Evolutionary conservation across 2,797 vertebrate species (phyloP).

Genomic region (Tangara arthus): DNA sequence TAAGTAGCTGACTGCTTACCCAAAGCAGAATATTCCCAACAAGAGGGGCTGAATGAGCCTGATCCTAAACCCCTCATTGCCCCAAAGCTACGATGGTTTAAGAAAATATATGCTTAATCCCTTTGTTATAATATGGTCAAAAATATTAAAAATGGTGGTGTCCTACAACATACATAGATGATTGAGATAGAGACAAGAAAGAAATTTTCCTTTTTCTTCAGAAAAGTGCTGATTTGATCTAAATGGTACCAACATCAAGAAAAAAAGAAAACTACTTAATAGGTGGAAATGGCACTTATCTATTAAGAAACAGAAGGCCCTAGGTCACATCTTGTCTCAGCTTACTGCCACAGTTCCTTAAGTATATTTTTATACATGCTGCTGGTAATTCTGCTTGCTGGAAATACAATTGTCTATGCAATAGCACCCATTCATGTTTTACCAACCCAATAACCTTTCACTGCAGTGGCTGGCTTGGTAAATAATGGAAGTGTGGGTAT

Average conservation of each 20-base stretch:
- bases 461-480: background rate
- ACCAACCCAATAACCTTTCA: background rate
- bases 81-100: background rate
- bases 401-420: background rate
- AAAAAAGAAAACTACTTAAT: background rate
- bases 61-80: background rate
- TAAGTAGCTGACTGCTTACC: background rate
- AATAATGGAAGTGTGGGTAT: background rate
- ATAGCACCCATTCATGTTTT: background rate
- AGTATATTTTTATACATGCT: background rate
- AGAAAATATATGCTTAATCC: background rate
- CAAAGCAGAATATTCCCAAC: background rate
- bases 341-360: background rate
- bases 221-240: background rate
- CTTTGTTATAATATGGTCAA: background rate
- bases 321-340: background rate
- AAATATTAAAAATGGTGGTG: background rate
- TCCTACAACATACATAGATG: background rate
- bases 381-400: background rate
- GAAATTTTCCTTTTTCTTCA: background rate
- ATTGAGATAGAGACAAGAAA: background rate
- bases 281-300: background rate
- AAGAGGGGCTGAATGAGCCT: background rate
- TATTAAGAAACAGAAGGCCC: background rate
- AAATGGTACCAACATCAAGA: background rate